Evolutionary conservation across 2,888 invertebrate genomes (phyloP).

Genomic region (Hylaea fasciaria): DNA sequence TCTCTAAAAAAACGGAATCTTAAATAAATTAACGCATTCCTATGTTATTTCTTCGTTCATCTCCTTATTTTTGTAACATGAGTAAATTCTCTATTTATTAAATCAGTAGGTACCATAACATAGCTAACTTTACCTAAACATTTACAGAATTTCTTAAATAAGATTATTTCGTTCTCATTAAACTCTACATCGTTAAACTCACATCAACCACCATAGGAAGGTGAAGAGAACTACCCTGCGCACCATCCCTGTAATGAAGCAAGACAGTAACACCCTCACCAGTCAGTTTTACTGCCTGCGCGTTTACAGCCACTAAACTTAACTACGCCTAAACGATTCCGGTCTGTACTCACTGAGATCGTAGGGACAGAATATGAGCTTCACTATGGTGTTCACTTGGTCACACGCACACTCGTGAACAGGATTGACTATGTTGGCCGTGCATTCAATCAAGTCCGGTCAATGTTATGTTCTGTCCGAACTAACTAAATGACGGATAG

Average conservation of each 20-base stretch:
- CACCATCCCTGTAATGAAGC: slow-evolving; percentile 63
- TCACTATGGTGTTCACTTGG: not conserved
- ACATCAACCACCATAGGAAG: slow-evolving; percentile 30
- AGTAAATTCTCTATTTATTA: too few relatives aligned
- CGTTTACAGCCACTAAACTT: slow-evolving; percentile 74
- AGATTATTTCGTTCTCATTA: slow-evolving; percentile 12
- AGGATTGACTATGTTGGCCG: not conserved
- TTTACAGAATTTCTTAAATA: not conserved
- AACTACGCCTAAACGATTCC: slow-evolving; percentile 65
- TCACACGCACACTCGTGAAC: not conserved
- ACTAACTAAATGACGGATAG: not conserved
- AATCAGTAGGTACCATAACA: too few relatives aligned
- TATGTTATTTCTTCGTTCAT: too few relatives aligned
- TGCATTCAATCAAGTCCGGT: not conserved
- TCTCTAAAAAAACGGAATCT: too few relatives aligned
- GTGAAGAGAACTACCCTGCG: slow-evolving; percentile 41
- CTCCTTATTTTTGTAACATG: too few relatives aligned
- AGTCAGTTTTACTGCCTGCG: slow-evolving; percentile 63
- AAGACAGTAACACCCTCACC: slow-evolving; percentile 64
- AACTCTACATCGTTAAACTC: slow-evolving; percentile 23
- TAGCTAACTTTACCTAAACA: too few relatives aligned
- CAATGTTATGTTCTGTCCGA: not conserved
- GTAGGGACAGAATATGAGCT: slow-evolving; percentile 9
- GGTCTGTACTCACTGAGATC: slow-evolving; percentile 47
- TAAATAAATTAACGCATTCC: too few relatives aligned